Evolutionary conservation across 1,140 invertebrate genomes (phyloP), one percentile per base, ranked within the genome.

Genomic region (Drosophila pruinosa): DNA sequence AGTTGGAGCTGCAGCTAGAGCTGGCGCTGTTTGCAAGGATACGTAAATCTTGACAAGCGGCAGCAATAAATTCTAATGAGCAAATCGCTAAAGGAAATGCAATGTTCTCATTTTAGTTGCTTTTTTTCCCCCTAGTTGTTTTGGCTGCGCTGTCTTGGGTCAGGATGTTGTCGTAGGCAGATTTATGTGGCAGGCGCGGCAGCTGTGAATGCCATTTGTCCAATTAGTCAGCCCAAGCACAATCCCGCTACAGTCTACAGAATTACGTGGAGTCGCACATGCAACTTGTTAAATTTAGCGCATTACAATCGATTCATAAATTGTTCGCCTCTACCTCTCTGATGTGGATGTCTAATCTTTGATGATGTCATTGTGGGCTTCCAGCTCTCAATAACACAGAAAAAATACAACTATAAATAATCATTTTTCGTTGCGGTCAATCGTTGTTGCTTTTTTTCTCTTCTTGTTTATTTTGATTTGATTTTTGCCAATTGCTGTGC

Each of bases 1-100:
- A 61, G 67, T 68, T 57, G 72, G 10, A 39, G 41, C 58, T 17
- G 21, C 0, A 41, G 21, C 5, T 15, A n/a, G 43, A 21, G 45
- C 53, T 57, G 43, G 12, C n/a, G 52, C 39, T 45, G 45, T 22
- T 56, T 58, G 74, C 56, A 86, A 86, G 82, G 82, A 86, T 86
- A 86, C 82, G 82, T 86, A 86, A 88, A 86, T 86, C 82, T 86
- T 88, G 82, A 88, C 82, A 86, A 88, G 82, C 81, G 70, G 81
- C 82, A 72, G 81, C 82, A 81, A 86, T 86, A 88, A 86, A 86
- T 86, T 86, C 81, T 88, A 86, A 86, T 86, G 81, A 86, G 81
- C 81, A 86, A 88, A 86, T 86, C 81, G 82, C 82, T 75, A 81
- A 86, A 86, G 81, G 81, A 86, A 86, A 67, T 72, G 63, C 71